Percentiles rank a stretch among this genome's conserved stretches.
These are phyloP conservation scores for Agriopis aurantiaria DNA, from an alignment of 2,888 invertebrate species.

Conservation along the genomic window DNA sequence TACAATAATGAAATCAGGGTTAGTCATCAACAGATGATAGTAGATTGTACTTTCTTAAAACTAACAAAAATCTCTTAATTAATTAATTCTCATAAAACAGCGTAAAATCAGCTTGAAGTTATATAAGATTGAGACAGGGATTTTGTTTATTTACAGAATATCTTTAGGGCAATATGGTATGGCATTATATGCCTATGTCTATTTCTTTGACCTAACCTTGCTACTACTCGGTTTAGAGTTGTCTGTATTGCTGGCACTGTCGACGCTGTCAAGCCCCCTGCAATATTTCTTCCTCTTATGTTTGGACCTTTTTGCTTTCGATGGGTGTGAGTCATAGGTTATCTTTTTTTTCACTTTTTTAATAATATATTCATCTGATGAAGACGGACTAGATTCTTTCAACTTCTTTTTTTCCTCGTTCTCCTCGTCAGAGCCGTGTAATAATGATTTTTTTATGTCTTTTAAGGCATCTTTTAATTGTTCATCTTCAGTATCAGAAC, in stretches of 20 bases:
- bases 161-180: constrained; percentile 9
- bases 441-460: constrained; percentile 58
- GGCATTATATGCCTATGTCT: constrained; percentile 2
- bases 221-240: constrained; percentile 63
- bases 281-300: constrained; percentile 29
- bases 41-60: constrained; percentile 26
- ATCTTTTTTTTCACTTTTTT: constrained; percentile 40
- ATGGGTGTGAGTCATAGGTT: constrained; percentile 15
- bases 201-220: constrained; percentile 70
- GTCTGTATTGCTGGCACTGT: constrained; percentile 42
- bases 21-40: constrained; percentile 8
- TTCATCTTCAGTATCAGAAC: constrained; percentile 76
- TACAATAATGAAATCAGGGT: neutral
- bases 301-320: constrained; percentile 26
- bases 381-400: constrained; percentile 33
- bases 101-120: constrained; percentile 13
- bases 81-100: neutral
- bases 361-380: constrained; percentile 53
- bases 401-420: constrained; percentile 22
- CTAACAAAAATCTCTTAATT: constrained; percentile 16
- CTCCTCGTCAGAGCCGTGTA: constrained; percentile 60
- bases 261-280: constrained; percentile 38
- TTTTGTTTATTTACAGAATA: constrained; percentile 3
- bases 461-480: constrained; percentile 57
- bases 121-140: neutral